A percentile compares a stretch with the other conserved stretches of the same genome.
These are phyloP conservation scores for Melanostoma scalare DNA, from an alignment of 2,888 invertebrate genomes.

Conservation along the genomic window DNA sequence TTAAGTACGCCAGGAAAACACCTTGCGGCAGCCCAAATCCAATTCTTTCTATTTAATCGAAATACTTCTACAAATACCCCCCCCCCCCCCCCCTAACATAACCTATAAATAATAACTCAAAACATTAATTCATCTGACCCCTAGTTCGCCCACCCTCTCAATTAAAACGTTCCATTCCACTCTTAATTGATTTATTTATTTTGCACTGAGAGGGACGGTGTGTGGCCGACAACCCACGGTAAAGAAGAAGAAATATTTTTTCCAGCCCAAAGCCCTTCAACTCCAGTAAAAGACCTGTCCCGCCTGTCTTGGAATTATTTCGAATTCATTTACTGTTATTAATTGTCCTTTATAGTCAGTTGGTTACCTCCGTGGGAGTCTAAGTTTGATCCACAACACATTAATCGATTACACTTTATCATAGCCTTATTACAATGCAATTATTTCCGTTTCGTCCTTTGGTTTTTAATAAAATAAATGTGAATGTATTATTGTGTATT, in stretches of 20 bases:
- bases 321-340: constrained; percentile 44
- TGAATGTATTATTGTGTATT: neutral
- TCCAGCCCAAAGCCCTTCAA: constrained; percentile 10
- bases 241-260: neutral
- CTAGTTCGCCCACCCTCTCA: no score
- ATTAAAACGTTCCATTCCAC: no score
- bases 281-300: neutral
- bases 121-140: no score
- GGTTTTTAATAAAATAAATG: neutral
- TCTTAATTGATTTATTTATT: no score
- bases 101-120: no score
- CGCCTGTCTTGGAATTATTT: constrained; percentile 28
- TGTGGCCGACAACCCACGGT: no score
- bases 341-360: constrained; percentile 37
- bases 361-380: neutral
- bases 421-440: constrained; percentile 35
- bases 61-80: no score
- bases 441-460: constrained; percentile 35
- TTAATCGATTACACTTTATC: constrained; percentile 57
- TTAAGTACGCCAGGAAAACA: no score
- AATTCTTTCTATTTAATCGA: no score
- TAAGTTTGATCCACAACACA: constrained; percentile 27
- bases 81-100: no score
- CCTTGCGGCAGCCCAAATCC: no score
- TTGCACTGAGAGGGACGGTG: no score